Conservation (phyloP, 1,140 invertebrate genomes). For the Muscidifurax raptorellus region DNA sequence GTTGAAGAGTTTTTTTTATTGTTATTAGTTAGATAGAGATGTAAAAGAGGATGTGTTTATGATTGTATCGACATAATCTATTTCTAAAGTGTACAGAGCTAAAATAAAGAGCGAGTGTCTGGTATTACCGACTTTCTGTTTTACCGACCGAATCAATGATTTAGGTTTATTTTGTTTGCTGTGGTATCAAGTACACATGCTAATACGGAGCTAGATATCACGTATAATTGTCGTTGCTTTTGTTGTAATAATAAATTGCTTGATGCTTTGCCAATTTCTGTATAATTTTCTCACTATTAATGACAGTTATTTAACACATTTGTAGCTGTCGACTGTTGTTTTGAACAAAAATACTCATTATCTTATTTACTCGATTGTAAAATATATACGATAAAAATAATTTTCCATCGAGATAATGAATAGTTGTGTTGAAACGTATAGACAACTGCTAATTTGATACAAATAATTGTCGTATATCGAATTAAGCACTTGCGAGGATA, state of each 20-base stretch:
- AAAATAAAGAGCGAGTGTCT: no score
- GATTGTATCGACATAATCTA: background rate
- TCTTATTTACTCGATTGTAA: no score
- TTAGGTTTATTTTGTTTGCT: background rate
- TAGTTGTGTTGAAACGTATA: background rate
- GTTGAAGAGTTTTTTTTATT: background rate
- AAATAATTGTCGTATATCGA: background rate
- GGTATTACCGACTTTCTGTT: background rate
- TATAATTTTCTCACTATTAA: no score
- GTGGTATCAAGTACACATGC: background rate
- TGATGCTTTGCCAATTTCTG: no score
- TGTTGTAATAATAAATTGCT: no score
- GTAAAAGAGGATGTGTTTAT: background rate
- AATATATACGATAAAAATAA: background rate
- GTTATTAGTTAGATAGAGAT: background rate
- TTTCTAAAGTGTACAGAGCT: no score
- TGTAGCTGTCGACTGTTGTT: no score
- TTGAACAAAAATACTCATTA: no score
- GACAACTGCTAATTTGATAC: background rate
- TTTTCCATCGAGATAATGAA: background rate
- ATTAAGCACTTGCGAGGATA: background rate
- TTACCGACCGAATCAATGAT: background rate
- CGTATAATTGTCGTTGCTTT: no score
- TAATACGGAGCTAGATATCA: background rate
- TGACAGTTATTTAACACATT: no score